Evolutionary conservation across 2,888 invertebrate genomes (phyloP).

Genomic region (Drosophila borealis): DNA sequence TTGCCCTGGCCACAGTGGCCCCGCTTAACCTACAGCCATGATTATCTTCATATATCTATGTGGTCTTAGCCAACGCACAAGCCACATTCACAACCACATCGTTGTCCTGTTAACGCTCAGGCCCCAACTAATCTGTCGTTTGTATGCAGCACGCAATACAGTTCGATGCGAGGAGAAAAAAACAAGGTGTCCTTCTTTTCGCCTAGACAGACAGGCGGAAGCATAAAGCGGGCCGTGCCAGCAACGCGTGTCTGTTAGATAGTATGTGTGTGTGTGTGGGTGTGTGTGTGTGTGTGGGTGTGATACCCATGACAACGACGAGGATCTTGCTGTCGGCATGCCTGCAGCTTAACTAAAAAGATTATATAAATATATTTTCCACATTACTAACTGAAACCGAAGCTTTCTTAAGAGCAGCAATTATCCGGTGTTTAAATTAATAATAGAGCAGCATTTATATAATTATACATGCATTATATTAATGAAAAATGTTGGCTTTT

Average conservation of each 20-base stretch:
- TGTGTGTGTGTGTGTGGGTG: constrained; percentile 4
- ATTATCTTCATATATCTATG: constrained; percentile 22
- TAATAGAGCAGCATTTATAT: constrained; percentile 6
- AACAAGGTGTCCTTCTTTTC: constrained; percentile 9
- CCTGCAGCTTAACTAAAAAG: constrained; percentile 29
- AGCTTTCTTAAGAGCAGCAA: constrained; percentile 12
- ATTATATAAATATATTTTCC: neutral
- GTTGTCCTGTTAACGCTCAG: constrained; percentile 40
- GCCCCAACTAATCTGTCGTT: constrained; percentile 65
- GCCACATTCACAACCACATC: constrained; percentile 18
- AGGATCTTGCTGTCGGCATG: constrained; percentile 42
- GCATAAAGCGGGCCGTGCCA: constrained; percentile 10
- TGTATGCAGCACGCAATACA: constrained; percentile 64
- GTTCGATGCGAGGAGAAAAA: constrained; percentile 17
- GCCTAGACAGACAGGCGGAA: constrained; percentile 35
- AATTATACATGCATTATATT: constrained; percentile 1
- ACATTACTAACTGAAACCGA: neutral
- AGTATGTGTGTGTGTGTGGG: neutral
- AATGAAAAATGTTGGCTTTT: constrained; percentile 1
- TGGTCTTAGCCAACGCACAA: constrained; percentile 4
- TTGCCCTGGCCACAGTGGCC: constrained; percentile 6
- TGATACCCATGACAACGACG: constrained; percentile 39
- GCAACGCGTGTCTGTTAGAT: neutral
- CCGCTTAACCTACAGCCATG: constrained; percentile 36
- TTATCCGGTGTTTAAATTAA: constrained; percentile 28